phyloP scores from a whole-genome alignment of 2,113 vertebrate species.

The Merops nubicus region DNA sequence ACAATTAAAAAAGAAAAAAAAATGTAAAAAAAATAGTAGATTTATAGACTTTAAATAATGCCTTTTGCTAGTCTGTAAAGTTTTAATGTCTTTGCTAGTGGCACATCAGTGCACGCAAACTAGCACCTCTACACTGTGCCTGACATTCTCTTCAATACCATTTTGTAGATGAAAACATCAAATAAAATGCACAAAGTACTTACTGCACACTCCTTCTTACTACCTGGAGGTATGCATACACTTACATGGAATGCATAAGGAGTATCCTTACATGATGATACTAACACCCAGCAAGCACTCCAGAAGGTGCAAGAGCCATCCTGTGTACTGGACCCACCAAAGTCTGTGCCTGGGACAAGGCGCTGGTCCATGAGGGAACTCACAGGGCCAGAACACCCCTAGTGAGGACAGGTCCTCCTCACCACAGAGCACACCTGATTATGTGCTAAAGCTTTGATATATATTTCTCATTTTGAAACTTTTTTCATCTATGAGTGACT shows the following conservation, averaged over 20 bases:
- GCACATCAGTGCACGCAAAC: neutral
- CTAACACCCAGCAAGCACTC: neutral
- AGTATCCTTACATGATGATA: neutral
- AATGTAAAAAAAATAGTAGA: neutral
- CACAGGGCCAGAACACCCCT: neutral
- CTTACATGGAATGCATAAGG: neutral
- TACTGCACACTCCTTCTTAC: neutral
- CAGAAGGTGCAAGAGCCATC: neutral
- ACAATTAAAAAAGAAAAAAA: neutral
- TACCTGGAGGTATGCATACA: neutral
- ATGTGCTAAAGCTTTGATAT: neutral
- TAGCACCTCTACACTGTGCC: neutral
- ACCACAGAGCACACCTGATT: neutral
- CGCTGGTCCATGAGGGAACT: neutral
- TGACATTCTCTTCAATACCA: neutral
- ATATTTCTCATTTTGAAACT: neutral
- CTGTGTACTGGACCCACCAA: neutral
- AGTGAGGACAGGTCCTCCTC: neutral
- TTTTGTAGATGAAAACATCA: neutral
- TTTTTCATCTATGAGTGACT: neutral
- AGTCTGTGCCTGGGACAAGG: fast-evolving
- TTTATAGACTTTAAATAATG: neutral
- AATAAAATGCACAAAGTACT: neutral
- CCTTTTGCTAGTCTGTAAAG: neutral
- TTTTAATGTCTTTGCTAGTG: neutral